These are phyloP conservation scores for Ciconia nigra DNA, from an alignment of 2,797 vertebrate species.

Conservation along the genomic window DNA sequence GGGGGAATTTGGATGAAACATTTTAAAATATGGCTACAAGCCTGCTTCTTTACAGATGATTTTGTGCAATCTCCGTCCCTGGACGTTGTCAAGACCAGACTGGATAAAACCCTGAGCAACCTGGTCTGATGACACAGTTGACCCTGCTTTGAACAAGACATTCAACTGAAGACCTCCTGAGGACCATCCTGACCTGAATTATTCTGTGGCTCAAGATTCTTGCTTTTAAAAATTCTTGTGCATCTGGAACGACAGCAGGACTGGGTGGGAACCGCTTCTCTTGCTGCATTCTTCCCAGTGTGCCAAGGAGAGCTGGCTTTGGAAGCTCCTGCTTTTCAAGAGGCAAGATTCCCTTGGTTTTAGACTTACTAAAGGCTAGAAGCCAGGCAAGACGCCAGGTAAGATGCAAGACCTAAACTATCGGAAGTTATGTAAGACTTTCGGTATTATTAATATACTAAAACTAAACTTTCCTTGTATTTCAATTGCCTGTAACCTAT, in stretches of 20 bases:
- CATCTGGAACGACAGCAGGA: background rate
- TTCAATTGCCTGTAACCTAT: background rate
- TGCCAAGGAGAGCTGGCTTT: background rate
- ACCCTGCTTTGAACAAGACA: background rate
- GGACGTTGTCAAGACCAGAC: background rate
- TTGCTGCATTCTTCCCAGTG: background rate
- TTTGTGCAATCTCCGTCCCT: background rate
- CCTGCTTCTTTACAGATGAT: background rate
- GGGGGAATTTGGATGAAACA: background rate
- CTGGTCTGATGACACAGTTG: background rate
- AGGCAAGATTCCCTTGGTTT: background rate
- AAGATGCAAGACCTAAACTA: background rate
- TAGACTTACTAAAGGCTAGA: background rate
- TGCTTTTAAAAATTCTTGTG: background rate
- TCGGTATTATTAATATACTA: background rate
- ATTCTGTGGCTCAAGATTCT: background rate
- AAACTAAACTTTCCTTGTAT: background rate
- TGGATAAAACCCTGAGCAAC: background rate
- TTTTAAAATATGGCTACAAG: background rate
- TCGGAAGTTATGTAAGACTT: background rate
- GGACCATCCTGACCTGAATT: background rate
- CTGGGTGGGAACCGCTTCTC: background rate
- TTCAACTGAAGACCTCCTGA: background rate
- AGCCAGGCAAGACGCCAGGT: background rate
- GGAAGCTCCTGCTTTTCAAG: background rate